A percentile compares a stretch with the other conserved stretches of the same genome.
These are phyloP conservation scores for Cryptotis parvus DNA, from an alignment of 2,113 vertebrate species.

Conservation along the genomic window DNA sequence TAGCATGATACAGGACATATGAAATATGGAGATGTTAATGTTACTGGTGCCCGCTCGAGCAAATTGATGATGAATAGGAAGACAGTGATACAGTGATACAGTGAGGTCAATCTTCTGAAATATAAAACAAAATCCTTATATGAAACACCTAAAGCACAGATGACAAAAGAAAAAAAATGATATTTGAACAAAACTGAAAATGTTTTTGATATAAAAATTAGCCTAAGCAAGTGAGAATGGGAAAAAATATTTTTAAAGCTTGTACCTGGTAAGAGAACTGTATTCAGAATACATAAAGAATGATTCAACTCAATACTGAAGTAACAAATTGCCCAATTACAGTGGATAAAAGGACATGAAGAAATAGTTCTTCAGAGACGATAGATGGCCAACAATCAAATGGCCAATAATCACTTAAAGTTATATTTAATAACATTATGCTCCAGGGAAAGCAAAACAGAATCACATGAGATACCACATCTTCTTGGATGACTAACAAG, in stretches of 20 bases:
- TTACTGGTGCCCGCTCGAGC: too few relatives aligned
- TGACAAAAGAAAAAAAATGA: background rate
- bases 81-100: too few relatives aligned
- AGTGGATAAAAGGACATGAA: slow-evolving; percentile 2
- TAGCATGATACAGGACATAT: too few relatives aligned
- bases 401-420: background rate
- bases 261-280: background rate
- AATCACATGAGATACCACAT: background rate
- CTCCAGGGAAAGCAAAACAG: slow-evolving; percentile 24
- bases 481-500: background rate
- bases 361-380: slow-evolving; percentile 22
- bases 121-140: background rate
- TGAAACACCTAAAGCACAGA: background rate
- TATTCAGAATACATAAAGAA: slow-evolving; percentile 10
- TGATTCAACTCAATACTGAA: background rate
- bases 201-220: background rate
- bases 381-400: background rate
- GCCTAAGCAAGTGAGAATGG: background rate
- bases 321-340: background rate
- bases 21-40: too few relatives aligned
- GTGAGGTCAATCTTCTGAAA: background rate
- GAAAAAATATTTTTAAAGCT: background rate
- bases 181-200: background rate
- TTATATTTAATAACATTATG: background rate
- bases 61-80: too few relatives aligned